Evolutionary conservation across 2,797 vertebrate species (phyloP).

Genomic region (Oreortyx pictus): DNA sequence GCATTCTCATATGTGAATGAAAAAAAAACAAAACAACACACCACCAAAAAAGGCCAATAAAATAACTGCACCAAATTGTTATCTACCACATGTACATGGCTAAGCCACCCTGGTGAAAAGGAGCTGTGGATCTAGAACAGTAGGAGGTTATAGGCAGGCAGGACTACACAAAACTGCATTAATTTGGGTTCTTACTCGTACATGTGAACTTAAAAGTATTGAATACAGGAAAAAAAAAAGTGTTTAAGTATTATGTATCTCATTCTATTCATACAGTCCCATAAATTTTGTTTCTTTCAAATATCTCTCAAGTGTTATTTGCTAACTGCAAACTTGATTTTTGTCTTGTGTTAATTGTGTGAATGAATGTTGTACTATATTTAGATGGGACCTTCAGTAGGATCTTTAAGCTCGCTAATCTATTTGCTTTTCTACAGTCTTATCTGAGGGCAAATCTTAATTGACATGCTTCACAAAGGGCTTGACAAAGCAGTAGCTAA

Average conservation of each 20-base stretch:
- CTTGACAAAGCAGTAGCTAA: neutral
- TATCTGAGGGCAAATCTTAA: neutral
- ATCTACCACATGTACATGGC: neutral
- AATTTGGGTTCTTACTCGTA: neutral
- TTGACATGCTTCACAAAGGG: neutral
- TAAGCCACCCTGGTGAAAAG: neutral
- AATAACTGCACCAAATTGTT: neutral
- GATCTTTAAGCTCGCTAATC: neutral
- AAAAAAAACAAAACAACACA: neutral
- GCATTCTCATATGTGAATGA: no score
- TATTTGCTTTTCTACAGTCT: neutral
- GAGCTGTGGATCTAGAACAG: neutral
- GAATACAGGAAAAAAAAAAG: neutral
- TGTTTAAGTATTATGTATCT: neutral
- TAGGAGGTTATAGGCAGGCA: neutral
- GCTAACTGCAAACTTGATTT: neutral
- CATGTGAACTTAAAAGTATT: neutral
- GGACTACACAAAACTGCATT: neutral
- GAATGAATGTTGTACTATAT: fast-evolving
- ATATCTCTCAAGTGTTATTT: neutral
- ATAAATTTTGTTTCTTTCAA: neutral
- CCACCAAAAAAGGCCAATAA: neutral
- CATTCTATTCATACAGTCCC: fast-evolving
- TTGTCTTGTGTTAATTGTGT: neutral
- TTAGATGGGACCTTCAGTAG: neutral